Evolutionary conservation across 2,888 invertebrate species (phyloP).

Genomic region (Tridacna gigas): DNA sequence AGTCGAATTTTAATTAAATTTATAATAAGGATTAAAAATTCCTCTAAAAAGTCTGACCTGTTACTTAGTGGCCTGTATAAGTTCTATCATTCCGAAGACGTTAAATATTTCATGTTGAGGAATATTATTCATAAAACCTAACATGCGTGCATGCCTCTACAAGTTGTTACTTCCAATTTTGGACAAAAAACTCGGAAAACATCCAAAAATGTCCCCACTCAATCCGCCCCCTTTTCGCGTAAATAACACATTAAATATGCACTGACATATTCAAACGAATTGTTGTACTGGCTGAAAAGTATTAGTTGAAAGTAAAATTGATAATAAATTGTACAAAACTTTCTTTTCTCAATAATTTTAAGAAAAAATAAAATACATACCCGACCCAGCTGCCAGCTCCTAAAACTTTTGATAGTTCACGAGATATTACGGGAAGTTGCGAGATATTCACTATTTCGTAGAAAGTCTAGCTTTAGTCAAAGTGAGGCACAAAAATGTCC

Average conservation of each 20-base stretch:
- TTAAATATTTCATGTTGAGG: too few relatives aligned
- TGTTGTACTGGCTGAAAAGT: not conserved
- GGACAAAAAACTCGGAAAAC: constrained; percentile 15
- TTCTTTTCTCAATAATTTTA: not conserved
- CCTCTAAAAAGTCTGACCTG: too few relatives aligned
- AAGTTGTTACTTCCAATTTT: constrained; percentile 13
- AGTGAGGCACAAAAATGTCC: not conserved
- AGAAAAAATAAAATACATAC: not conserved
- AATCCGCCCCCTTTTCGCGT: constrained; percentile 15
- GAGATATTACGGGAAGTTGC: constrained; percentile 45
- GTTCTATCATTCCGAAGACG: too few relatives aligned
- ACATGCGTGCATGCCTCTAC: constrained; percentile 9
- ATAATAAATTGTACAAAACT: not conserved
- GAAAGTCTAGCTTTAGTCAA: not conserved
- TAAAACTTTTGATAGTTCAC: constrained; percentile 45
- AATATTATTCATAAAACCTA: too few relatives aligned
- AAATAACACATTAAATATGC: not conserved
- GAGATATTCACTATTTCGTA: constrained; percentile 20
- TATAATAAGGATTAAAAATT: too few relatives aligned
- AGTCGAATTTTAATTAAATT: not conserved
- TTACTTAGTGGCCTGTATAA: too few relatives aligned
- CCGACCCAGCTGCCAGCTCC: constrained; percentile 23
- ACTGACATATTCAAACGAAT: not conserved
- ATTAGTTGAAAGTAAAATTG: not conserved
- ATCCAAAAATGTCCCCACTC: not conserved